Evolutionary conservation across 1,140 invertebrate species (phyloP).

Genomic region (silkworm (Bombyx mori)): DNA sequence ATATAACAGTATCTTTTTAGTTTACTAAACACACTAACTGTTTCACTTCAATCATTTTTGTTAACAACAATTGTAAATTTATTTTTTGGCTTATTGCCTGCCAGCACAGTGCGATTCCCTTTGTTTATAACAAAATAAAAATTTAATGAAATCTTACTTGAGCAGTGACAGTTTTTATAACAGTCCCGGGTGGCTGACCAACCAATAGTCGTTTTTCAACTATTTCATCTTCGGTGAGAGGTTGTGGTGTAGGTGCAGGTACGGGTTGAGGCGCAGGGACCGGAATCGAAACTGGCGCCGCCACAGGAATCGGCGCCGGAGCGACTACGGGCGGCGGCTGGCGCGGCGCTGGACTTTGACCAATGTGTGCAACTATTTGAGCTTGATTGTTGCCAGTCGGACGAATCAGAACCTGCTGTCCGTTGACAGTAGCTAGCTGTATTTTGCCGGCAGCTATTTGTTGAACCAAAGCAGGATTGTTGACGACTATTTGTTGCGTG

Average conservation of each 20-base stretch:
- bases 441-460: conserved; percentile 84
- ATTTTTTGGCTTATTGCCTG: too few relatives aligned
- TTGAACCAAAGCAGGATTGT: conserved; percentile 80
- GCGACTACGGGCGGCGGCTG: conserved; percentile 26
- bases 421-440: conserved; percentile 85
- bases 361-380: conserved; percentile 78
- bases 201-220: conserved; percentile 80
- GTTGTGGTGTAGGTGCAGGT: conserved; percentile 25
- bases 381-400: conserved; percentile 80
- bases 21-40: too few relatives aligned
- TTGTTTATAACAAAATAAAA: neutral
- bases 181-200: conserved; percentile 85
- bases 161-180: conserved; percentile 89
- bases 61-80: too few relatives aligned
- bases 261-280: conserved; percentile 24
- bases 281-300: conserved; percentile 27
- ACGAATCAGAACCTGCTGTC: conserved; percentile 84
- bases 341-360: conserved; percentile 32
- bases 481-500: conserved; percentile 80
- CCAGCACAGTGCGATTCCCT: too few relatives aligned
- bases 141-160: conserved; percentile 47
- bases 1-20: too few relatives aligned
- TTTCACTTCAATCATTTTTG: too few relatives aligned
- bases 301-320: conserved; percentile 24
- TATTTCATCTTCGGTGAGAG: conserved; percentile 67